phyloP scores from a whole-genome alignment of 2,888 invertebrate species.

The Agrotis puta region DNA sequence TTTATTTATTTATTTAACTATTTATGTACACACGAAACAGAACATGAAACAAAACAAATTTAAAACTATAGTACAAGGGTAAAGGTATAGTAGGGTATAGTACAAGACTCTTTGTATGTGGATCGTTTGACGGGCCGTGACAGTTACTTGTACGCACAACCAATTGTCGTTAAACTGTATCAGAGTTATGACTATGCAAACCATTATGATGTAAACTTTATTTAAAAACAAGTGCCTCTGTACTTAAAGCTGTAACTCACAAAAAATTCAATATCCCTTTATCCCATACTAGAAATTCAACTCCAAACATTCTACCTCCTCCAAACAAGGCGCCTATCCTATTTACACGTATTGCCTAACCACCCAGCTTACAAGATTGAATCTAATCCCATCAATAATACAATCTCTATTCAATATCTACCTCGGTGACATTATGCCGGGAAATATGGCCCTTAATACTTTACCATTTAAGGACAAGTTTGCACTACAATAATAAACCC shows the following conservation, averaged over 20 bases:
- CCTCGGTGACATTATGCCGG: slow-evolving; percentile 35
- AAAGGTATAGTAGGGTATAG: too few relatives aligned
- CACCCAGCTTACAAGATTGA: slow-evolving; percentile 44
- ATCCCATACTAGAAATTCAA: neutral
- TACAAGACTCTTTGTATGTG: too few relatives aligned
- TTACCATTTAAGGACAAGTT: slow-evolving; percentile 53
- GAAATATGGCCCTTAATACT: slow-evolving; percentile 51
- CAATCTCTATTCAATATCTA: slow-evolving; percentile 49
- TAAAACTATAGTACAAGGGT: too few relatives aligned
- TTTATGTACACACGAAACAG: too few relatives aligned
- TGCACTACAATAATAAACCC: slow-evolving; percentile 53
- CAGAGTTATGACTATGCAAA: too few relatives aligned
- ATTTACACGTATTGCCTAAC: slow-evolving; percentile 34
- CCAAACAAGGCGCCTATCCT: slow-evolving; percentile 24
- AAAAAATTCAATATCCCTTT: neutral
- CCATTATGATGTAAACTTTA: too few relatives aligned
- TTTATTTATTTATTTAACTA: too few relatives aligned
- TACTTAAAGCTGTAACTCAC: neutral
- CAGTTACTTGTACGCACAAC: too few relatives aligned
- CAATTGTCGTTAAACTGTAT: too few relatives aligned
- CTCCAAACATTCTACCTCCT: neutral
- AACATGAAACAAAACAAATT: too few relatives aligned
- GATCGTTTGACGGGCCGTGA: too few relatives aligned
- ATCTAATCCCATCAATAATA: slow-evolving; percentile 49
- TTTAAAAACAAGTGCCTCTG: too few relatives aligned